Conservation (phyloP, 2,888 invertebrate genomes). For the Lithodes maja region DNA sequence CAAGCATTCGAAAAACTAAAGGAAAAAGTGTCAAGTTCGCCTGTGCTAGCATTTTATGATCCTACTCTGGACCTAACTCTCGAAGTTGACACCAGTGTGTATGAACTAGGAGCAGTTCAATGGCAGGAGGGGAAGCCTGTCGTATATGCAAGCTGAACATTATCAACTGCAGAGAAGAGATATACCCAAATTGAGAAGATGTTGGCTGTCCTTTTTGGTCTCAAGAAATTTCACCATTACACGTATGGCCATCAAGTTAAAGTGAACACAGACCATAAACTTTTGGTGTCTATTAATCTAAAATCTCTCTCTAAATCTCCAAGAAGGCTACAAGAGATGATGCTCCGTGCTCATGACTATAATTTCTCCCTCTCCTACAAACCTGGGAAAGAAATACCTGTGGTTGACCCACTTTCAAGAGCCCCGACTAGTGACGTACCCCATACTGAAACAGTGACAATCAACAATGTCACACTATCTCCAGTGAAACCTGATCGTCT, state of each 20-base stretch:
- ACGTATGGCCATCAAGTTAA: background rate
- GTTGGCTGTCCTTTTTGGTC: no score
- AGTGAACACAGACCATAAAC: no score
- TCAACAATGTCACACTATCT: background rate
- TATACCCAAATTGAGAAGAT: background rate
- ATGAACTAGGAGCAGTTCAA: background rate
- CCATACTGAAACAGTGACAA: no score
- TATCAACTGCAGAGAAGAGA: background rate
- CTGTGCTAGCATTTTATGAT: background rate
- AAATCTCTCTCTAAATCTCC: no score
- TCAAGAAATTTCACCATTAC: conserved; percentile 1
- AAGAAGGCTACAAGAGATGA: background rate
- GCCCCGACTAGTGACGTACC: background rate
- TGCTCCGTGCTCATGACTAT: background rate
- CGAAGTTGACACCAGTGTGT: background rate
- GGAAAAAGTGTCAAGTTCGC: background rate
- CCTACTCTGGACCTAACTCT: background rate
- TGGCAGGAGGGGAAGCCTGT: background rate
- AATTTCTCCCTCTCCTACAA: background rate
- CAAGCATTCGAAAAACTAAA: conserved; percentile 6
- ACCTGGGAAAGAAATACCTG: conserved; percentile 16
- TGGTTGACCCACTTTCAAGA: background rate
- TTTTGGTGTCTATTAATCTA: no score
- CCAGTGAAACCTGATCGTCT: background rate
- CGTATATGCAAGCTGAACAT: background rate